A percentile compares a stretch with the other conserved stretches of the same genome.
phyloP scores from a whole-genome alignment of 2,888 invertebrate genomes.

The Oscheius sp. region DNA sequence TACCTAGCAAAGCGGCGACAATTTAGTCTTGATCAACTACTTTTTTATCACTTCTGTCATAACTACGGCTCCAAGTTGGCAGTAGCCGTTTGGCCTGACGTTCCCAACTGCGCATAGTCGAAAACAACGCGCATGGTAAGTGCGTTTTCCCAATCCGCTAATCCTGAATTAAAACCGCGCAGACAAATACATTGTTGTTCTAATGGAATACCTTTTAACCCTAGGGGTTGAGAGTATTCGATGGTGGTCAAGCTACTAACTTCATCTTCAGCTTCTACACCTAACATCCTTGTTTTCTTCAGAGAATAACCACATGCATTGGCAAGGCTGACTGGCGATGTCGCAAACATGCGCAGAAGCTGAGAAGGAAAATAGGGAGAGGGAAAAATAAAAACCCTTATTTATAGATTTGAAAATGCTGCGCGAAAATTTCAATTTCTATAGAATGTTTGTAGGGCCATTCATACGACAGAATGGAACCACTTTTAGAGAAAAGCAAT shows the following conservation, averaged over 20 bases:
- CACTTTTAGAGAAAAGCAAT: neutral
- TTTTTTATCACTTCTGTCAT: neutral
- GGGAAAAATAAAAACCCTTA: too few relatives aligned
- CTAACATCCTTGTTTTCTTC: constrained; percentile 13
- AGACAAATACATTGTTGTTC: too few relatives aligned
- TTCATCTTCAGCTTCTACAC: too few relatives aligned
- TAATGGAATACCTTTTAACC: too few relatives aligned
- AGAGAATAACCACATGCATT: constrained; percentile 24
- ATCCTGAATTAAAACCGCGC: neutral
- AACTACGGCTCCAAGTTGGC: neutral
- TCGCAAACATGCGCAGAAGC: constrained; percentile 22
- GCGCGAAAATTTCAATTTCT: too few relatives aligned
- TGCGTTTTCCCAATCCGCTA: neutral
- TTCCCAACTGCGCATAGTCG: neutral
- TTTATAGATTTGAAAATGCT: too few relatives aligned
- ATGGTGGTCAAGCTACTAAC: too few relatives aligned
- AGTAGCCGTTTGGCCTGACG: neutral
- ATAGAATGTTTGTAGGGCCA: neutral
- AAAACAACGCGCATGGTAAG: neutral
- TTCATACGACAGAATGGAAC: neutral
- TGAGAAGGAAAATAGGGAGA: neutral
- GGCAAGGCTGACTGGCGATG: constrained; percentile 7
- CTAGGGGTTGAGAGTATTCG: too few relatives aligned
- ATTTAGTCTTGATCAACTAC: constrained; percentile 5
- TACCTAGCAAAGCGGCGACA: constrained; percentile 29